Evolutionary conservation across 2,888 invertebrate species (phyloP).

Genomic region (Heliothis peltigera): DNA sequence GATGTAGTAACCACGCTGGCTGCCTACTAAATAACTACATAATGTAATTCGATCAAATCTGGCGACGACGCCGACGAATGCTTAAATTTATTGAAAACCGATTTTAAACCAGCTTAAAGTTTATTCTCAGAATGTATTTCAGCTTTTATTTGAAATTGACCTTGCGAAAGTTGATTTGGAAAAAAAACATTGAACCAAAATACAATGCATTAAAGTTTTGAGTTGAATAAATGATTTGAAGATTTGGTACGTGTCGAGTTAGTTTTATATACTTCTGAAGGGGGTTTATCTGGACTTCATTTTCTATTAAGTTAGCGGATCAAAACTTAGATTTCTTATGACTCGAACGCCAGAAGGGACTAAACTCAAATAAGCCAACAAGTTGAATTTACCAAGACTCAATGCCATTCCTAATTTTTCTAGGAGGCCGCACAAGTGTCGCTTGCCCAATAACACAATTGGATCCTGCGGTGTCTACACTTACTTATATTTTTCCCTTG

Average conservation of each 20-base stretch:
- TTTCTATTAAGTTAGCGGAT: constrained; percentile 31
- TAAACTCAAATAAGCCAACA: constrained; percentile 70
- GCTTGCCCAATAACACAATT: constrained; percentile 81
- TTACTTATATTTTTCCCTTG: constrained; percentile 64
- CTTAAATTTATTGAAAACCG: constrained; percentile 31
- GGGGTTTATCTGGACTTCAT: constrained; percentile 24
- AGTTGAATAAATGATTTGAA: constrained; percentile 15
- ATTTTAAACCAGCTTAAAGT: constrained; percentile 16
- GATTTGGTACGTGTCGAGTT: constrained; percentile 2
- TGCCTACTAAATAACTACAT: constrained; percentile 45
- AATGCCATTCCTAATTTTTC: constrained; percentile 81
- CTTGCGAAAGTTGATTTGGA: constrained; percentile 20
- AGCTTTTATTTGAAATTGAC: constrained; percentile 15
- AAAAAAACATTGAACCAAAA: constrained; percentile 6
- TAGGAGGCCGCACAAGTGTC: constrained; percentile 83
- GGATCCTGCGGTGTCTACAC: constrained; percentile 71
- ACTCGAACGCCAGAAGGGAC: constrained; percentile 45
- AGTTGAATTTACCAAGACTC: constrained; percentile 77
- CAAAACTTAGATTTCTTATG: constrained; percentile 31
- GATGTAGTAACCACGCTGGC: constrained; percentile 47
- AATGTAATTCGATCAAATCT: constrained; percentile 36
- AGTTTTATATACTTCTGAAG: constrained; percentile 2
- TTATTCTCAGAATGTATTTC: constrained; percentile 11
- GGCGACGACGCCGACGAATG: constrained; percentile 19
- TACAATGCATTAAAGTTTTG: constrained; percentile 9